Base-by-base conservation (phyloP, 2,888 invertebrate genomes). In the Suillia variegata region DNA sequence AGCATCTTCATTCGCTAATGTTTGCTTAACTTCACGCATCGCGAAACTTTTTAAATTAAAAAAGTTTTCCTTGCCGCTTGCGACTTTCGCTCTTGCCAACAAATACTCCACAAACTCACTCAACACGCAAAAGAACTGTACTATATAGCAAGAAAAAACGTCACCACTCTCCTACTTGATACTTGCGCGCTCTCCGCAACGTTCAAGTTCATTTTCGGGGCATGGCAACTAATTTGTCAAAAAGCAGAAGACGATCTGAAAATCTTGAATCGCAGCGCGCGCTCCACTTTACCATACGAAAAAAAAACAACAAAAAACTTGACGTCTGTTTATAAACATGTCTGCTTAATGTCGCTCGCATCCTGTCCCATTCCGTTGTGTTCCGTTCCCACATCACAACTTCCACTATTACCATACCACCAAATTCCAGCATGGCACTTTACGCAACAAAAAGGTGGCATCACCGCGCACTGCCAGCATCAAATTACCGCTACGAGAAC, bases 11-110 rank as follows among this genome's bases (percentile, higher is more conserved):
- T n/a, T 38, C 38, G n/a, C 38, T 38, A 38, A 38, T 38, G n/a
- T 38, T 38, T 38, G n/a, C 38, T 38, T 38, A 38, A 38, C n/a
- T 13, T n/a, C 38, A 38, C n/a, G 31, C 54, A 15, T 31, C 22
- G 33, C 17, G 22, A 49, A 75, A 75, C 68, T 74, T 75, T 74
- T 75, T 73, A 74, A 74, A 74, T 74, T 74, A 74, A 75, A 75
- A 75, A 74, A 73, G 71, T 74, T 74, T 75, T 58, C 26, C 31
- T 24, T 18, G 31, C 47, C 48, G 53, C 53, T 13, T 38, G 26
- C 20, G 47, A 45, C 55, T 48, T 17, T 26, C 8, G 26, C 31
- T 17, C 10, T 13, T 54, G 13, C 5, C 22, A n/a, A n/a, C n/a
- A n/a, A n/a, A n/a, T n/a, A n/a, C n/a, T n/a, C n/a, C n/a, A n/a